Conservation (phyloP, 1,140 invertebrate genomes). For the Bombus huntii region DNA sequence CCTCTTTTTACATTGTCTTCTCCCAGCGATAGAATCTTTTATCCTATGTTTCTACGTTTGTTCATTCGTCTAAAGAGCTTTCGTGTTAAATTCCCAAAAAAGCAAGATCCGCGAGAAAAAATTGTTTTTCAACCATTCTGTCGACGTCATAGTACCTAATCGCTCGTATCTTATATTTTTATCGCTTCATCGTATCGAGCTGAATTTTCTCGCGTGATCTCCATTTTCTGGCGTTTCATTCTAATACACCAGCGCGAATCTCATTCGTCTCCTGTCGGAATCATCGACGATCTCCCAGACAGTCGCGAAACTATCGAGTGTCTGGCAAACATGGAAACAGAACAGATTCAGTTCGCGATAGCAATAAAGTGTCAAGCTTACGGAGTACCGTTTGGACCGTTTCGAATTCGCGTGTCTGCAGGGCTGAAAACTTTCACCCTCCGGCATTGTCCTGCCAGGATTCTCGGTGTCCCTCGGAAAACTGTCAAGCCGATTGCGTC, state of each 20-base stretch:
- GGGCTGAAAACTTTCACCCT: conserved; percentile 63
- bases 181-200: neutral
- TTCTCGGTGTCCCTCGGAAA: conserved; percentile 40
- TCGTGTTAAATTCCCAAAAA: too few relatives aligned
- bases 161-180: too few relatives aligned
- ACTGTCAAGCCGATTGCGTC: conserved; percentile 27
- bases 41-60: neutral
- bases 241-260: neutral
- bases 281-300: conserved; percentile 26
- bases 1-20: too few relatives aligned
- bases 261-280: neutral
- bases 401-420: conserved; percentile 59
- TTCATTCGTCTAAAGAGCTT: neutral
- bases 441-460: conserved; percentile 59
- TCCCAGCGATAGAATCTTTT: too few relatives aligned
- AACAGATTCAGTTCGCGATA: conserved; percentile 67
- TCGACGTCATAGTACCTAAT: too few relatives aligned
- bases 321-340: conserved; percentile 21
- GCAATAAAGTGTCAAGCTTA: conserved; percentile 71
- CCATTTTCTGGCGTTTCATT: neutral
- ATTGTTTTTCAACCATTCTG: too few relatives aligned
- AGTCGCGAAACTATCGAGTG: conserved; percentile 33
- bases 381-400: conserved; percentile 44
- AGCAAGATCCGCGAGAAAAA: too few relatives aligned
- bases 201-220: neutral